A percentile compares a stretch with the other conserved stretches of the same genome.
These are phyloP conservation scores for Eupithecia pulchellata DNA, from an alignment of 2,888 invertebrate genomes.

Conservation along the genomic window DNA sequence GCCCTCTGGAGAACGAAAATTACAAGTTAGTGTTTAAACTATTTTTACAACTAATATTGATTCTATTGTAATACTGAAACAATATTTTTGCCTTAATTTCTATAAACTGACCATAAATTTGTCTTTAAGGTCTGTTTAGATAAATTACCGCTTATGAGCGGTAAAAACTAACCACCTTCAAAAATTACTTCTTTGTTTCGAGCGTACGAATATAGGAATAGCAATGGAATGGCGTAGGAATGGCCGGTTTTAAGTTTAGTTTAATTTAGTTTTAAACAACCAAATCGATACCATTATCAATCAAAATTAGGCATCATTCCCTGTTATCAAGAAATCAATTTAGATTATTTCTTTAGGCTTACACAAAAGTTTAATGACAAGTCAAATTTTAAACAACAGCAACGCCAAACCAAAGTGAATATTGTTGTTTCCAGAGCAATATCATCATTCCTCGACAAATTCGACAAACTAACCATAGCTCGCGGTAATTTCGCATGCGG, in stretches of 20 bases:
- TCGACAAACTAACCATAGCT: conserved; percentile 89
- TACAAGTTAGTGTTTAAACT: conserved; percentile 79
- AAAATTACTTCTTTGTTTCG: background rate
- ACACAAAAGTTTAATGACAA: too few species aligned
- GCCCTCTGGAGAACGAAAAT: conserved; percentile 73
- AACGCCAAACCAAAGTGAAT: too few species aligned
- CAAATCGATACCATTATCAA: background rate
- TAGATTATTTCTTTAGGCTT: too few species aligned
- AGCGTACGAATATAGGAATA: background rate
- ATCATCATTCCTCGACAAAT: conserved; percentile 73
- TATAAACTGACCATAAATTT: too few species aligned
- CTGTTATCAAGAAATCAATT: too few species aligned
- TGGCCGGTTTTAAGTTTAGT: too few species aligned
- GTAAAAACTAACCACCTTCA: too few species aligned
- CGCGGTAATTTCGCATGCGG: conserved; percentile 90
- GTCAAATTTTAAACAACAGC: too few species aligned
- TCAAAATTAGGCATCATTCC: background rate
- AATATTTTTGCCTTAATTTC: background rate
- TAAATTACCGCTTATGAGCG: too few species aligned
- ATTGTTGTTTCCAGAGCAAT: conserved; percentile 60
- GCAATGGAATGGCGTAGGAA: too few species aligned
- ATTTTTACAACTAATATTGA: too few species aligned
- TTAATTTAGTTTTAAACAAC: background rate
- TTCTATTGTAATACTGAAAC: background rate
- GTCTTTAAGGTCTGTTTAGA: too few species aligned